Evolutionary conservation across 2,797 vertebrate species (phyloP), one percentile per base, ranked within the genome.

Genomic region (Nasua narica): DNA sequence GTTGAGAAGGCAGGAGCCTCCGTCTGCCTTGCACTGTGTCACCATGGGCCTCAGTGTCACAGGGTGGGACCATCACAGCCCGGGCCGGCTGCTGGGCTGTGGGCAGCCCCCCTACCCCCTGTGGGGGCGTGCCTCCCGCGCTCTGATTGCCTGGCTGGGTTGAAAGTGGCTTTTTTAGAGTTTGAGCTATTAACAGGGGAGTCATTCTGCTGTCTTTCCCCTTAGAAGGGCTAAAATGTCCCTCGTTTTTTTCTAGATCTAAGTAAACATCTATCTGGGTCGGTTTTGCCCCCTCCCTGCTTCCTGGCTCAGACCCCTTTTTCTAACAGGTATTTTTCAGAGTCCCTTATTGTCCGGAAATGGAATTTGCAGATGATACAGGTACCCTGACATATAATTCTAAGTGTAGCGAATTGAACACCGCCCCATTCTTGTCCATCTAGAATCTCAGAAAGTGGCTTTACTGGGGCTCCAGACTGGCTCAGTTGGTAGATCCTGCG

Each of bases 71-170:
- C 8, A 1, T 54, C 16, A 2, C 16, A 16, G 12, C 10, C 27
- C 21, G 9, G 16, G 23, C 50, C n/a, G 4, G 40, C 77, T 25
- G 6, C 10, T 4, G 18, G 37, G 32, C n/a, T 85, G 29, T 2
- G 3, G 14, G 46, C 19, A 3, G 15, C 32, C 4, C 32, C 32
- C 19, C 23, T n/a, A 1, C 4, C 6, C 77, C 0, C 0, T 2
- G 9, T 35, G 65, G 16, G 23, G 12, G 54, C 1, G 0, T 0
- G 8, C 5, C 43, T 4, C 56, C 46, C 3, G 48, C 2, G 0
- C 7, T n/a, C 69, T 18, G 25, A 18, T 25, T 7, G 7, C 62
- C 48, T 0, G 16, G 25, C 15, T 16, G 15, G 5, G 27, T 2
- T 32, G 32, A 46, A 27, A 16, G 40, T 5, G 37, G 27, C 40